Percentiles rank a stretch among this genome's conserved stretches.
These are phyloP conservation scores for Sminthurinus aureus DNA, from an alignment of 2,888 invertebrate species.

Conservation along the genomic window DNA sequence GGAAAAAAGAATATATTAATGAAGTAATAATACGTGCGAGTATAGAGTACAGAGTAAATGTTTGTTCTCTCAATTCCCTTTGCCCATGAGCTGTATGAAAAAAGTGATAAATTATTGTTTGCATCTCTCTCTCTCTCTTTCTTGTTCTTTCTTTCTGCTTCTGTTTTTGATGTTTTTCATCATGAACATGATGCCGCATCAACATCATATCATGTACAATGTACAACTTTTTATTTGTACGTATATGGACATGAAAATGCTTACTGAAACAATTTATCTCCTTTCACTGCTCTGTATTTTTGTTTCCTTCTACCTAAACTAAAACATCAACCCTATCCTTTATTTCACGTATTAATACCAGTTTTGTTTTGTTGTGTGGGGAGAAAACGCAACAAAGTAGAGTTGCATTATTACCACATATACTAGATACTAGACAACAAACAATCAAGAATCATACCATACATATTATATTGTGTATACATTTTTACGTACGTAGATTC, in stretches of 20 bases:
- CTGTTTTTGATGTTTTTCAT: constrained; percentile 47
- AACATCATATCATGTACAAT: background rate
- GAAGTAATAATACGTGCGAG: constrained; percentile 21
- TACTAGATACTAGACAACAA: no score
- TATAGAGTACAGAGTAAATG: constrained; percentile 30
- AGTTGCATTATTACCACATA: background rate
- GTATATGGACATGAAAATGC: constrained; percentile 5
- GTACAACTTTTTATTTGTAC: background rate
- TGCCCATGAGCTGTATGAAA: constrained; percentile 40
- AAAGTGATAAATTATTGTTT: constrained; percentile 46
- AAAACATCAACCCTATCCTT: background rate
- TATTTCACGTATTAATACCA: background rate
- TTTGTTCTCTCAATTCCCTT: constrained; percentile 32
- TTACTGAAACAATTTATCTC: constrained; percentile 15
- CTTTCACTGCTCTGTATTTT: background rate
- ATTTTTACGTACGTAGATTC: no score
- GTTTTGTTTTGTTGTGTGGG: background rate
- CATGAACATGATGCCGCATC: constrained; percentile 2
- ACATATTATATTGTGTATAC: no score
- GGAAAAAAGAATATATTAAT: constrained; percentile 1
- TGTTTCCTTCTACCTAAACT: background rate
- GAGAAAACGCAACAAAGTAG: background rate
- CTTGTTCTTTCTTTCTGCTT: constrained; percentile 28
- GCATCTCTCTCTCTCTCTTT: constrained; percentile 12
- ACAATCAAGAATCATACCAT: no score